Evolutionary conservation across 2,797 vertebrate genomes (phyloP), one percentile per base, ranked within the genome.

Genomic region (Pipistrellus pygmaeus): DNA sequence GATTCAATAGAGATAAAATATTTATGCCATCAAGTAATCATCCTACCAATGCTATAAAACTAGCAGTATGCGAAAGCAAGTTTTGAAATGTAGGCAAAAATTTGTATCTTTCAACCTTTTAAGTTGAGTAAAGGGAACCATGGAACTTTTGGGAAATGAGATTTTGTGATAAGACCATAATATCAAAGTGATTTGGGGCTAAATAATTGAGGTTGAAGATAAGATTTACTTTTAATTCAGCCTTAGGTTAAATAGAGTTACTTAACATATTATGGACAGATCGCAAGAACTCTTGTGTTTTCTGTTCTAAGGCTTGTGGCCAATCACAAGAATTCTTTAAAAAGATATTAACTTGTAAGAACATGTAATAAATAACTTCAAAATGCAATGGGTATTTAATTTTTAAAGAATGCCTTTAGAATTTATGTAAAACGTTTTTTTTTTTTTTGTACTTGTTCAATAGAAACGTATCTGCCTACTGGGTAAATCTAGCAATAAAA

Each of bases 1-100:
- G 97, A 98, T 97, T 98, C 95, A 98, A 78, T 81, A 96, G 90
- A 97, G 94, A 97, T 98, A 95, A 98, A 98, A 97, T 97, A 98
- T 97, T 98, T 97, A 98, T 97, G 95, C n/a, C 48, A 86, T 96
- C 97, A 97, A 97, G 90, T 95, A 96, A 95, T 96, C 96, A 97
- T 93, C 51, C 89, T 89, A 48, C 78, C 35, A 2, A 91, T 85
- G 80, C 83, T 72, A 72, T 96, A 71, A 15, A 88, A 85, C 93
- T 92, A 93, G 85, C 32, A 46, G 60, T 78, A 51, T 95, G 88
- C 0, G 3, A 88, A 94, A 90, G 72, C 95, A 20, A 77, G 51
- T 38, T 95, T 92, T 95, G 23, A 82, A 92, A 92, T 13, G 2
- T 69, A 93, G 72, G 32, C 23, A 41, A 27, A 85, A 77, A 77